A percentile compares a stretch with the other conserved stretches of the same genome.
Evolutionary conservation across 2,113 vertebrate genomes (phyloP).

Genomic region (Colius striatus): DNA sequence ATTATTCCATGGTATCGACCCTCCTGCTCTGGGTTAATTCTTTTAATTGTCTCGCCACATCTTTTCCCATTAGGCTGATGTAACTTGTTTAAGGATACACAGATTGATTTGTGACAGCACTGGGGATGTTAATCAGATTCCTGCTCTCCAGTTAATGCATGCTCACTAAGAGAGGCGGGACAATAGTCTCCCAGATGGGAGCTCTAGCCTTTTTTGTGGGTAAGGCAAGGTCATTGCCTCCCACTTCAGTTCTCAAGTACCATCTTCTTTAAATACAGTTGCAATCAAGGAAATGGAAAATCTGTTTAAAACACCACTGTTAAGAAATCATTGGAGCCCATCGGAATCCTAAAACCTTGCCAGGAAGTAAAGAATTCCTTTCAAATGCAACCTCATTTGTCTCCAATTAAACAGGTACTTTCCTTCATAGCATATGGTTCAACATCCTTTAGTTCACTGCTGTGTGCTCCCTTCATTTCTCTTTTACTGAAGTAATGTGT

Average conservation of each 20-base stretch:
- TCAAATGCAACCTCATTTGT: background rate
- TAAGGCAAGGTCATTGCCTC: background rate
- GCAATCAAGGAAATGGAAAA: slow-evolving; percentile 48
- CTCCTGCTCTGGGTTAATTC: slow-evolving; percentile 57
- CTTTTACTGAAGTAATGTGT: background rate
- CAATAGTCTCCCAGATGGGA: background rate
- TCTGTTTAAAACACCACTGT: background rate
- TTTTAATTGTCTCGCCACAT: slow-evolving; percentile 71
- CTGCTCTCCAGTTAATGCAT: slow-evolving; percentile 19
- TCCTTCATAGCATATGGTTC: background rate
- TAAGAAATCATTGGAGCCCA: background rate
- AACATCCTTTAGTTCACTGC: background rate
- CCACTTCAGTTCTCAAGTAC: slow-evolving; percentile 7
- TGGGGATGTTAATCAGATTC: slow-evolving; percentile 39
- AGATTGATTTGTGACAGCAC: slow-evolving; percentile 62
- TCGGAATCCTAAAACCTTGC: background rate
- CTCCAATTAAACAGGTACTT: background rate
- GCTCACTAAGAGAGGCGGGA: background rate
- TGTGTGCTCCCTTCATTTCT: background rate
- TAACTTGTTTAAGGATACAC: slow-evolving; percentile 47
- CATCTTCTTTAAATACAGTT: slow-evolving; percentile 24
- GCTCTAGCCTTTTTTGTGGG: background rate
- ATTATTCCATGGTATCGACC: slow-evolving; percentile 33
- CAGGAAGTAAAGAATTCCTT: background rate
- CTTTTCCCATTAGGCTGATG: slow-evolving; percentile 62